Base-by-base conservation (phyloP, 2,113 vertebrate species). In the Nibea coibor region DNA sequence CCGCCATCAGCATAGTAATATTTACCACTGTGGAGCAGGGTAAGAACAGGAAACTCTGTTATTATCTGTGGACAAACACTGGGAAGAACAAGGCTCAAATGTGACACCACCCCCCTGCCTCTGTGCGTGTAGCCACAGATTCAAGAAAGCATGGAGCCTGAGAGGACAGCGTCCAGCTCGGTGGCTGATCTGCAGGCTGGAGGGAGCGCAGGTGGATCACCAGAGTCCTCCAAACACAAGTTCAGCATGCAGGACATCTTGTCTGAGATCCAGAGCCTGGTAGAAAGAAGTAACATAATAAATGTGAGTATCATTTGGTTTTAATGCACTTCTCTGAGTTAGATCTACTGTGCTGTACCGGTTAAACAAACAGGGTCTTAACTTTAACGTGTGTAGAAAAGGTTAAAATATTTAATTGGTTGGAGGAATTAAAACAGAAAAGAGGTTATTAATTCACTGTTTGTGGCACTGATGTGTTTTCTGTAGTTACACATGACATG, bases 221-320 rank as follows among this genome's bases (percentile, higher is more conserved):
- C 47, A 2, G 71, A 64, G 39, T 35, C 71, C 43, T 8, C 2
- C 54, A 56, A 45, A 22, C 74, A 56, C 43, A 53, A 31, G 58
- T 72, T 45, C 57, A 83, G 74, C 75, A 90, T 94, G 88, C 83
- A 80, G 83, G 86, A 83, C 1, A 65, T 93, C 61, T 78, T 91
- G 47, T 87, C 70, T 50, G 90, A 89, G 24, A 76, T 90, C 78
- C 92, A 92, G 54, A 66, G 61, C 24, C 24, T 87, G 68, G 87
- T 90, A 79, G 91, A 90, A 57, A 88, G 31, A 68, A 89, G 87
- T 24, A 67, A 82, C 84, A 74, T 88, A 26, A 87, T 88, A 59
- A 85, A 90, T 50, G 94, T 96, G 85, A 93, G 94, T 91, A 86
- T 78, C 7, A 24, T 10, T 39, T 54, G 4, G 15, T 53, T 67